phyloP scores from a whole-genome alignment of 2,797 vertebrate genomes.

The Microtus agrestis region DNA sequence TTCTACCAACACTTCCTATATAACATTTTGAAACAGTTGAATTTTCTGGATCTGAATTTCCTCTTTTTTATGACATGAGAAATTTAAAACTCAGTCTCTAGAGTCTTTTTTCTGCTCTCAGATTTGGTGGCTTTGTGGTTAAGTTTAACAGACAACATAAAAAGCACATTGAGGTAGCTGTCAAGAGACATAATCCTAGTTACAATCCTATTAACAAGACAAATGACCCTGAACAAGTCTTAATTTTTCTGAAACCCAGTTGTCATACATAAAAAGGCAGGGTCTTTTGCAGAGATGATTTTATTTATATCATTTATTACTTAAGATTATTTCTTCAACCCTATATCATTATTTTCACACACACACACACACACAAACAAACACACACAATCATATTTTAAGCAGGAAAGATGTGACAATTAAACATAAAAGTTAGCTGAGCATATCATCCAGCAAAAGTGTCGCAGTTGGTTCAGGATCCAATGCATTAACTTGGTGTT shows the following conservation, averaged over 20 bases:
- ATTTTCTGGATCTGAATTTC: conserved; percentile 52
- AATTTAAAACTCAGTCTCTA: conserved; percentile 41
- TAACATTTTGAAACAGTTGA: conserved; percentile 57
- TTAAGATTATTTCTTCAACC: not conserved
- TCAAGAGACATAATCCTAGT: conserved; percentile 26
- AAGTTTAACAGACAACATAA: not conserved
- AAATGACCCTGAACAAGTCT: not conserved
- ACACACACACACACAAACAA: not conserved
- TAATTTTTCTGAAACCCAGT: conserved; percentile 9
- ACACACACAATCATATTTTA: conserved; percentile 1
- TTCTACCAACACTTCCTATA: conserved; percentile 43
- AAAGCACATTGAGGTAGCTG: conserved; percentile 52
- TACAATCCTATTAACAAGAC: conserved; percentile 50
- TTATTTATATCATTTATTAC: conserved; percentile 44
- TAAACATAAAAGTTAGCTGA: not conserved
- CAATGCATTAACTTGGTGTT: not conserved
- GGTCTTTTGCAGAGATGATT: not conserved
- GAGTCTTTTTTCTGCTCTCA: conserved; percentile 35
- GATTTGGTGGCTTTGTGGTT: conserved; percentile 56
- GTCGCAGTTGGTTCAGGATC: not conserved
- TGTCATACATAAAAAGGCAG: not conserved
- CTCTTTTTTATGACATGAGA: conserved; percentile 58
- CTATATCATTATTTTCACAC: not conserved
- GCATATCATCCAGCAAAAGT: not conserved
- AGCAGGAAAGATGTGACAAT: not conserved